Evolutionary conservation across 1,140 invertebrate species (phyloP).

Genomic region (Trichonephila inaurata): DNA sequence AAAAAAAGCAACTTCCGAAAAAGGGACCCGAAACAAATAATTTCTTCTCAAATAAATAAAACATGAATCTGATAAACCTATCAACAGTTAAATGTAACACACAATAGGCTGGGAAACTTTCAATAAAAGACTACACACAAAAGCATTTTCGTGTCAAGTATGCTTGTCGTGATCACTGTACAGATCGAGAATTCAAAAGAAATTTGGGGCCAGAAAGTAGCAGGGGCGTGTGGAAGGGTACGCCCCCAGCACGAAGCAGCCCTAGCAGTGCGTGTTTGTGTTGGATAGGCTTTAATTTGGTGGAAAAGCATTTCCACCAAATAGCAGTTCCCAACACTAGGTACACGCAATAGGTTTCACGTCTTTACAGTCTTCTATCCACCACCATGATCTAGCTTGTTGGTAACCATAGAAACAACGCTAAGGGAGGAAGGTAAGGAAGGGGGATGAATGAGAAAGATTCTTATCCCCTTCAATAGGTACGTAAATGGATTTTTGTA

Average conservation of each 20-base stretch:
- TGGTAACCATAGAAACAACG: constrained; percentile 41
- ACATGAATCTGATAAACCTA: too few species aligned
- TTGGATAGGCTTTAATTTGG: constrained; percentile 27
- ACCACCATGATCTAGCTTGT: constrained; percentile 22
- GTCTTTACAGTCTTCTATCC: neutral
- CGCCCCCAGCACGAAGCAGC: constrained; percentile 19
- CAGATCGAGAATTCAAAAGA: neutral
- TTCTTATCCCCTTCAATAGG: neutral
- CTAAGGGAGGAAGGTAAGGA: neutral
- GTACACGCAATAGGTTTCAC: constrained; percentile 22
- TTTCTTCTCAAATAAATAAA: too few species aligned
- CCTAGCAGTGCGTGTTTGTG: neutral
- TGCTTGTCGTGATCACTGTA: neutral
- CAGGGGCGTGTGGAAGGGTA: neutral
- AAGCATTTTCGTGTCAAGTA: neutral
- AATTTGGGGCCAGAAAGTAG: neutral
- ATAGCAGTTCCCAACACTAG: neutral
- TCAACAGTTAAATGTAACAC: too few species aligned
- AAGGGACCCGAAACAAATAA: too few species aligned
- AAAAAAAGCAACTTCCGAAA: too few species aligned
- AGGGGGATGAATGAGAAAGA: neutral
- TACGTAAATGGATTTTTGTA: constrained; percentile 14
- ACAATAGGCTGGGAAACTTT: neutral
- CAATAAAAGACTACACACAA: neutral
- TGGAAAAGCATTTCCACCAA: constrained; percentile 20